Conservation (phyloP, 2,113 vertebrate species). For the Todiramphus saurophagus region DNA sequence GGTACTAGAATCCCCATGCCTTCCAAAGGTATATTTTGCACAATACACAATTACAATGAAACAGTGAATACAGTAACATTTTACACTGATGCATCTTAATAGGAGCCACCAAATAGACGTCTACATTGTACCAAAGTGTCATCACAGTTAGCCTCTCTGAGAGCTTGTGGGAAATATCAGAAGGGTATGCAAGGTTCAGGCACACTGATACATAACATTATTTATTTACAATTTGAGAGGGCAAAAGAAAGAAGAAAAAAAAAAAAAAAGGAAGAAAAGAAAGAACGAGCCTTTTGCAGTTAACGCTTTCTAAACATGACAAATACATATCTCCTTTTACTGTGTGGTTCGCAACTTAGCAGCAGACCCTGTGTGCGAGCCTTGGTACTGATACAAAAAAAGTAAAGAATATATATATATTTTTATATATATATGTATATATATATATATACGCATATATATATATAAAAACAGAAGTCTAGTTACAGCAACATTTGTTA, state of each 20-base stretch:
- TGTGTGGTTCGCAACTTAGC: constrained; percentile 81
- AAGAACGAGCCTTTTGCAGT: constrained; percentile 74
- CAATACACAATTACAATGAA: constrained; percentile 94
- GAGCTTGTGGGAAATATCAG: constrained; percentile 79
- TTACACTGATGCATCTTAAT: constrained; percentile 89
- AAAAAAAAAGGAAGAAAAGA: constrained; percentile 62
- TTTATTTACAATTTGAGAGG: constrained; percentile 82
- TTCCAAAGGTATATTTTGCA: constrained; percentile 89
- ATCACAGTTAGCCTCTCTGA: constrained; percentile 85
- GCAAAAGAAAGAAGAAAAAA: constrained; percentile 57
- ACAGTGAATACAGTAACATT: constrained; percentile 94
- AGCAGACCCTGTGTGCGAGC: constrained; percentile 84
- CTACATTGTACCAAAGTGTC: constrained; percentile 86
- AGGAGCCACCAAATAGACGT: constrained; percentile 88
- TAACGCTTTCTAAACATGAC: constrained; percentile 78
- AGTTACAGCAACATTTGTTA: constrained; percentile 89
- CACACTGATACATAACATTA: constrained; percentile 89
- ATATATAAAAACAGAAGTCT: constrained; percentile 83
- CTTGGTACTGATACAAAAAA: constrained; percentile 86
- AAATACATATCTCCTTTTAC: constrained; percentile 78
- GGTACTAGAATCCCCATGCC: constrained; percentile 88
- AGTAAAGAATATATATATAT: constrained; percentile 83
- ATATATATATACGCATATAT: constrained; percentile 72
- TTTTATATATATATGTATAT: constrained; percentile 70
- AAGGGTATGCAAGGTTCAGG: constrained; percentile 91